Evolutionary conservation across 2,888 invertebrate species (phyloP), one percentile per base, ranked within the genome.

Genomic region (Trichogramma evanescens): DNA sequence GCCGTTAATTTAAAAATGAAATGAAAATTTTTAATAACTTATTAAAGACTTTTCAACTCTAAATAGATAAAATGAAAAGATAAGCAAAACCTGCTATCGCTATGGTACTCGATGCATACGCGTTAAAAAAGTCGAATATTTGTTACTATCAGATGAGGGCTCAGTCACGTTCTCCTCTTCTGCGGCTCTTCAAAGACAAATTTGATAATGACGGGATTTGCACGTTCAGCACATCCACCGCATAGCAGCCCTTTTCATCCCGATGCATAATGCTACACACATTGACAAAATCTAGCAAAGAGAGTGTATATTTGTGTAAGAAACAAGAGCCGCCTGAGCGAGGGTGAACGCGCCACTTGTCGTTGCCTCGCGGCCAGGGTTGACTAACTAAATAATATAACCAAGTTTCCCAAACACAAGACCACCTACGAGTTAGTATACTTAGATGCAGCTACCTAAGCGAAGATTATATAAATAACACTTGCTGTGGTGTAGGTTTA

Each of bases 141-240:
- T 63, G 59, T 55, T 59, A 26, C 58, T 44, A 52, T 41, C 51
- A 38, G 59, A 62, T 62, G 54, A 59, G n/a, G 5, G 6, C 8
- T 39, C 54, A 64, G 64, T 64, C 64, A 64, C 64, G 55, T 62
- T 64, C 50, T 57, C 38, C 52, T 39, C 10, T 10, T 56, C 39
- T 10, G 39, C 13, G 58, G 60, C 61, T 45, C 42, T 43, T 13
- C 54, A 59, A 54, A 63, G 59, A 59, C 62, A 64, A 64, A 73
- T 75, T 74, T 71, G 74, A 74, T 75, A 74, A 75, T 74, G 73
- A 72, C 60, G 68, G 69, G 73, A 75, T 75, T 75, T 74, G 72
- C 75, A 75, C 74, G 73, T 74, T 64, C 61, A 51, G 63, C 63
- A 61, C 63, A 64, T 60, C 54, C 55, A 39, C 44, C 38, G 49